Evolutionary conservation across 2,888 invertebrate genomes (phyloP).

Genomic region (Dasypogon diadema): DNA sequence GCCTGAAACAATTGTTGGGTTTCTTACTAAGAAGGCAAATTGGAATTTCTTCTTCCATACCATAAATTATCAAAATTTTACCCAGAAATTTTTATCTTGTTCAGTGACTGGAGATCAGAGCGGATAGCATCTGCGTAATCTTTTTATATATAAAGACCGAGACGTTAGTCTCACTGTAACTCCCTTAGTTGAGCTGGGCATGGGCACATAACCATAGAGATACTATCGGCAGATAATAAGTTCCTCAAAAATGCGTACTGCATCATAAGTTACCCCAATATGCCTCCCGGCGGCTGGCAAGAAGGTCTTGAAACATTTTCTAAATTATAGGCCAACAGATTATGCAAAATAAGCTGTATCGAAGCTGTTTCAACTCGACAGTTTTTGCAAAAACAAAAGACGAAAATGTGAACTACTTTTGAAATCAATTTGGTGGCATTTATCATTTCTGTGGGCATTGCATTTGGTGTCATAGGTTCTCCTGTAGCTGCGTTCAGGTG

Average conservation of each 20-base stretch:
- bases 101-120: too few relatives aligned
- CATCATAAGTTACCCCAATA: conserved; percentile 12
- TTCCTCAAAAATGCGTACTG: conserved; percentile 5
- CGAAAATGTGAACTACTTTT: neutral
- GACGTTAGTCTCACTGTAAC: too few relatives aligned
- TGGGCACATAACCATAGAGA: neutral
- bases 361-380: neutral
- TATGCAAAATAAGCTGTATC: conserved; percentile 4
- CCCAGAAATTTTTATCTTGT: too few relatives aligned
- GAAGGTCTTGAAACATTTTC: conserved; percentile 11
- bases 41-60: too few relatives aligned
- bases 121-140: too few relatives aligned
- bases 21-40: too few relatives aligned
- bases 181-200: too few relatives aligned
- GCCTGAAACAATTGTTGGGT: too few relatives aligned
- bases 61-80: too few relatives aligned
- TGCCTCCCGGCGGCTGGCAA: neutral
- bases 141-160: too few relatives aligned
- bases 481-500: too few relatives aligned
- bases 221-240: conserved; percentile 5
- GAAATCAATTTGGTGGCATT: neutral
- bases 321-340: conserved; percentile 12
- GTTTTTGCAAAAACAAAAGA: neutral
- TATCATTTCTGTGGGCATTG: neutral
- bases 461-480: too few relatives aligned